Conservation (phyloP, 2,888 invertebrate genomes). For the Pocota personata region DNA sequence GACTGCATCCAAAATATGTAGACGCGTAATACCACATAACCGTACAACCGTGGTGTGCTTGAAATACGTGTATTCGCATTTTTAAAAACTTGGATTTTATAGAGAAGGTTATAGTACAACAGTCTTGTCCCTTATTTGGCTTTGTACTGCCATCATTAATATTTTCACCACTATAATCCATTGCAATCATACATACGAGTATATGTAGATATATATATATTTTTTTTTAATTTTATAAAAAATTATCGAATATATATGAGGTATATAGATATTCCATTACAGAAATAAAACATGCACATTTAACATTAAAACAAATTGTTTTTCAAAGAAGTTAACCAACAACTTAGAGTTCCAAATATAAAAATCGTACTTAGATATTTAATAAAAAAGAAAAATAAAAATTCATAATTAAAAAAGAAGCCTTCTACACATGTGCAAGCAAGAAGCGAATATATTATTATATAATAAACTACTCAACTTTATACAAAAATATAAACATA, state of each 20-base stretch:
- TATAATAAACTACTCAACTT: constrained; percentile 31
- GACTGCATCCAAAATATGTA: too few relatives aligned
- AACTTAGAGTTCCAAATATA: constrained; percentile 7
- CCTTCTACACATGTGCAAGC: constrained; percentile 70
- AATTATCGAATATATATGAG: constrained; percentile 11
- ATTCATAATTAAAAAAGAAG: constrained; percentile 55
- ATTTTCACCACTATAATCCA: constrained; percentile 12
- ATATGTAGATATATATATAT: too few relatives aligned
- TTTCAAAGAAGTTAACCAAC: constrained; percentile 17
- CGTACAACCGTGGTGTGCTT: too few relatives aligned
- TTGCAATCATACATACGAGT: not conserved
- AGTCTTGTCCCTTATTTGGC: too few relatives aligned
- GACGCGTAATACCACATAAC: too few relatives aligned
- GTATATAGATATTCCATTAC: constrained; percentile 48
- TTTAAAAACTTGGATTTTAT: too few relatives aligned
- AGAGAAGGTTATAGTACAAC: too few relatives aligned
- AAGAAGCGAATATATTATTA: constrained; percentile 53
- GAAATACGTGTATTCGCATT: too few relatives aligned
- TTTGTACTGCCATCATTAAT: not conserved
- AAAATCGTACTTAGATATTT: not conserved
- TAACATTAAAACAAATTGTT: constrained; percentile 32
- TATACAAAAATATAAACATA: constrained; percentile 21
- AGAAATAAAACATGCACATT: constrained; percentile 63
- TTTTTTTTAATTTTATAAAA: constrained; percentile 10
- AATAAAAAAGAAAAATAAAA: constrained; percentile 6